A percentile compares a stretch with the other conserved stretches of the same genome.
Evolutionary conservation across 2,888 invertebrate species (phyloP).

Genomic region (Xestia ashworthii): DNA sequence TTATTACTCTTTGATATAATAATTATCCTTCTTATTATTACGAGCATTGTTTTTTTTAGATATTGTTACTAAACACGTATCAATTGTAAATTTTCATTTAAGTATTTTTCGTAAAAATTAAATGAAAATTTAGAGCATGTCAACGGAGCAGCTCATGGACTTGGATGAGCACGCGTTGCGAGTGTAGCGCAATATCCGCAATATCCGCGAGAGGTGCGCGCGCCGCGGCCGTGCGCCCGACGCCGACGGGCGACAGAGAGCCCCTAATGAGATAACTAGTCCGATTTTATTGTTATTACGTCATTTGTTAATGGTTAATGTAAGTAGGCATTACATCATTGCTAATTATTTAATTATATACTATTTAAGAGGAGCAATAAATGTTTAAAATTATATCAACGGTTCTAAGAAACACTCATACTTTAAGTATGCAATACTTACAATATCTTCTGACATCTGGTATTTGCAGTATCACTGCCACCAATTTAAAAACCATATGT

Average conservation of each 20-base stretch:
- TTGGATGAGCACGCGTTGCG: neutral
- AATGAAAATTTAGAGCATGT: no score
- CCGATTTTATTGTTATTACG: conserved; percentile 1
- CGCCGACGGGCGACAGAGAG: conserved; percentile 19
- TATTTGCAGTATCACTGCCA: neutral
- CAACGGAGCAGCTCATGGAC: neutral
- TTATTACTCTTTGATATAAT: neutral
- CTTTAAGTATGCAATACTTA: neutral
- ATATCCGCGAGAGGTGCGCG: conserved; percentile 1
- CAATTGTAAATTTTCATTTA: neutral
- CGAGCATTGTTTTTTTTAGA: neutral
- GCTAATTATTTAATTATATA: no score
- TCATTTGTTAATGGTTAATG: conserved; percentile 4
- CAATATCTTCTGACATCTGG: neutral
- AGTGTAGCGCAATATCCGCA: conserved; percentile 6
- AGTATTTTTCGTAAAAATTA: no score
- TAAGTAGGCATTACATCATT: neutral
- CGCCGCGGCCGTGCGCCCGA: no score
- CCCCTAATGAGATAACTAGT: neutral
- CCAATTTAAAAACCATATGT: neutral
- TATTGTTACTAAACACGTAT: neutral
- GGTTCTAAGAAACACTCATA: neutral
- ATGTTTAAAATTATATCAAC: neutral
- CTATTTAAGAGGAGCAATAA: neutral
- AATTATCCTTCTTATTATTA: no score